Evolutionary conservation across 2,113 vertebrate genomes (phyloP).

Genomic region (Quiscalus mexicanus): DNA sequence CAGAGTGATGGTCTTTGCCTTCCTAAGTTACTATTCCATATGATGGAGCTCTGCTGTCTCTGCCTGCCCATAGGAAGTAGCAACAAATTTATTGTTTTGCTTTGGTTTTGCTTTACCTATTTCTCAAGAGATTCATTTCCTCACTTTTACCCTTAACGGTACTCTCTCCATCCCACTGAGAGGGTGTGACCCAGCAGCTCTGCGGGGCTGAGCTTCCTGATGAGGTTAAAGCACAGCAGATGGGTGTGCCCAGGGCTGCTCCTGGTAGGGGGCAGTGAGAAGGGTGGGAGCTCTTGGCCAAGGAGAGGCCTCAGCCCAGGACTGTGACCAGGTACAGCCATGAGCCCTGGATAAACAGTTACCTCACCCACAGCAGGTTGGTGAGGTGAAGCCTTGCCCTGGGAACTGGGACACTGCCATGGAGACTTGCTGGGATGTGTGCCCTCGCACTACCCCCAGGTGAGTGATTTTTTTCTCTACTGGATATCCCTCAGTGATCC

Average conservation of each 20-base stretch:
- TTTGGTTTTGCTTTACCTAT: background rate
- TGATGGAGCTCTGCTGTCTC: background rate
- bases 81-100: background rate
- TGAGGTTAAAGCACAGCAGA: fast-evolving
- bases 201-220: background rate
- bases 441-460: background rate
- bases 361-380: background rate
- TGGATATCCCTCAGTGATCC: background rate
- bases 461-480: background rate
- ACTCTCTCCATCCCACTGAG: background rate
- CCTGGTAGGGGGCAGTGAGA: background rate
- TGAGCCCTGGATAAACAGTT: fast-evolving
- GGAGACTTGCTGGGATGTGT: background rate
- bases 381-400: background rate
- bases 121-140: background rate
- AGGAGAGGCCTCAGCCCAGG: too few relatives aligned
- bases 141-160: fast-evolving
- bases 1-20: background rate
- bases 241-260: too few relatives aligned
- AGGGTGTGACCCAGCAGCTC: background rate
- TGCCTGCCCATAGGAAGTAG: background rate
- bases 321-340: fast-evolving
- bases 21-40: background rate
- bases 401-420: background rate
- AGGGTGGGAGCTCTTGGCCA: fast-evolving